Evolutionary conservation across 2,113 vertebrate genomes (phyloP).

Genomic region (Equus quagga): DNA sequence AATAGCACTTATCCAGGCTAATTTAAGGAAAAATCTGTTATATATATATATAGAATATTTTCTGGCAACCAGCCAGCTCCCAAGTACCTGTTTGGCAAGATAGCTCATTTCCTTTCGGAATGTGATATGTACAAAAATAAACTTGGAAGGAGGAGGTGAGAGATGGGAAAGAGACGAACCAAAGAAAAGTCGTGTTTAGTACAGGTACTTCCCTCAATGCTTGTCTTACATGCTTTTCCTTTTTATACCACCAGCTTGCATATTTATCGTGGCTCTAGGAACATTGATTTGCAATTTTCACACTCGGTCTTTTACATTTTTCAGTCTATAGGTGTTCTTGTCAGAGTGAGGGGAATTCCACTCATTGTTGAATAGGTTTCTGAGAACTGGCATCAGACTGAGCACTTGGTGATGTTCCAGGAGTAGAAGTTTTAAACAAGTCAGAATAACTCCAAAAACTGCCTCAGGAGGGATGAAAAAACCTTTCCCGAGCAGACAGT

Average conservation of each 20-base stretch:
- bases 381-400: neutral
- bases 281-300: constrained; percentile 18
- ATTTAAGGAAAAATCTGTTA: neutral
- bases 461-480: neutral
- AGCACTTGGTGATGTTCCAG: neutral
- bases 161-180: neutral
- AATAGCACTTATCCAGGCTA: neutral
- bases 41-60: neutral
- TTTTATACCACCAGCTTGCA: neutral
- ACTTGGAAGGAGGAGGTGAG: neutral
- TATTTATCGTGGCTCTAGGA: neutral
- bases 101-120: constrained; percentile 7
- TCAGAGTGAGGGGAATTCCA: neutral
- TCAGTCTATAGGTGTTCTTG: neutral
- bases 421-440: neutral
- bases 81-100: neutral
- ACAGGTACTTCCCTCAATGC: neutral
- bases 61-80: neutral
- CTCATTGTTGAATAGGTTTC: neutral
- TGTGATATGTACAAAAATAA: constrained; percentile 23
- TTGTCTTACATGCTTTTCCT: neutral
- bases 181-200: neutral
- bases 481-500: neutral
- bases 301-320: neutral
- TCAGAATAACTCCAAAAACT: neutral